Evolutionary conservation across 2,888 invertebrate species (phyloP).

Genomic region (Cataglyphis rosenhaueri): DNA sequence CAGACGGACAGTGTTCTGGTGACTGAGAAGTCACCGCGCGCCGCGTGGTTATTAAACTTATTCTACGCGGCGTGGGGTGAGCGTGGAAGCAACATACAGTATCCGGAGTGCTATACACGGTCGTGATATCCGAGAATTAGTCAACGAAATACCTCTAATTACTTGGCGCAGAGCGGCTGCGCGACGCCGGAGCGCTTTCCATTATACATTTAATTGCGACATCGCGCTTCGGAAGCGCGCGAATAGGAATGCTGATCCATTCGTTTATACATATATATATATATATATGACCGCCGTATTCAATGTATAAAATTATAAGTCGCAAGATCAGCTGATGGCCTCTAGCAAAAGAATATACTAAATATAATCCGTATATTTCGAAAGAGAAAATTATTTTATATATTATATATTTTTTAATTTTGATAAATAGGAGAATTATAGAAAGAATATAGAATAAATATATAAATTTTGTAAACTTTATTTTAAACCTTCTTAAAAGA

Average conservation of each 20-base stretch:
- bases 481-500: not conserved
- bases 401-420: not conserved
- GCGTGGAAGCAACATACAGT: conserved; percentile 1
- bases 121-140: conserved; percentile 48
- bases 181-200: conserved; percentile 3
- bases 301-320: conserved; percentile 5
- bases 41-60: conserved; percentile 70
- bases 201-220: conserved; percentile 45
- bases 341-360: not conserved
- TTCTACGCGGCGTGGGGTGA: conserved; percentile 55
- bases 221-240: conserved; percentile 31
- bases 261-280: not conserved
- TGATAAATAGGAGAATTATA: not conserved
- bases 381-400: not conserved
- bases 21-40: conserved; percentile 62
- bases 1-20: conserved; percentile 63
- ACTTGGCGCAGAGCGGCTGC: conserved; percentile 18
- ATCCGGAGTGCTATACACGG: not conserved
- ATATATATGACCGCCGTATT: not conserved
- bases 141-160: conserved; percentile 49
- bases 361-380: not conserved
- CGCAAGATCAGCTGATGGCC: conserved; percentile 4
- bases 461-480: not conserved
- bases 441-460: not conserved
- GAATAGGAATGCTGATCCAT: conserved; percentile 43